Evolutionary conservation across 2,888 invertebrate species (phyloP).

Genomic region (Dicranocentrus wangi): DNA sequence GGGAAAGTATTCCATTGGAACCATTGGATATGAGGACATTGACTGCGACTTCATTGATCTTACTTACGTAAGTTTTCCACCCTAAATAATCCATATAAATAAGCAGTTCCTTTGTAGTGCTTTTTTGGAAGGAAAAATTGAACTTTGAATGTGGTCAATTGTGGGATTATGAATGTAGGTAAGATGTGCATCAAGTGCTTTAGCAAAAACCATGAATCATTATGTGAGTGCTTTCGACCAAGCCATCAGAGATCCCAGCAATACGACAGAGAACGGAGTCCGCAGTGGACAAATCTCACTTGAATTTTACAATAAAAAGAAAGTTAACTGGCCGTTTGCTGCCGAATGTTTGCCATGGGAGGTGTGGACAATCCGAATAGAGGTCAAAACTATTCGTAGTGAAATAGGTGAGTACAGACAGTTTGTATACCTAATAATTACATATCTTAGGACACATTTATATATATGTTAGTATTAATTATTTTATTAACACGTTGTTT

Average conservation of each 20-base stretch:
- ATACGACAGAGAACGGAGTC: slow-evolving; percentile 72
- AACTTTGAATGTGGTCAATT: too few species aligned
- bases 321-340: slow-evolving; percentile 90
- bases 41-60: slow-evolving; percentile 98
- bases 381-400: slow-evolving; percentile 87
- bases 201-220: slow-evolving; percentile 83
- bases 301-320: slow-evolving; percentile 95
- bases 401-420: slow-evolving; percentile 80
- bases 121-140: too few species aligned
- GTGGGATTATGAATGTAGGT: slow-evolving; percentile 76
- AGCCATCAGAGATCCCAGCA: slow-evolving; percentile 74
- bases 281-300: slow-evolving; percentile 86
- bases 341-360: slow-evolving; percentile 98
- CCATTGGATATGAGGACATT: slow-evolving; percentile 95
- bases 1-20: slow-evolving; percentile 95
- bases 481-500: not conserved
- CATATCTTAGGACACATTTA: not conserved
- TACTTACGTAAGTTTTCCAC: slow-evolving; percentile 84
- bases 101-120: too few species aligned
- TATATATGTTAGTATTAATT: not conserved
- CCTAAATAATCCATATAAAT: not conserved
- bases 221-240: slow-evolving; percentile 77
- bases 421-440: not conserved
- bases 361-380: slow-evolving; percentile 95
- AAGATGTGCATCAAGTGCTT: slow-evolving; percentile 88